Evolutionary conservation across 2,797 vertebrate genomes (phyloP).

Genomic region (Odontamblyopus rebecca): DNA sequence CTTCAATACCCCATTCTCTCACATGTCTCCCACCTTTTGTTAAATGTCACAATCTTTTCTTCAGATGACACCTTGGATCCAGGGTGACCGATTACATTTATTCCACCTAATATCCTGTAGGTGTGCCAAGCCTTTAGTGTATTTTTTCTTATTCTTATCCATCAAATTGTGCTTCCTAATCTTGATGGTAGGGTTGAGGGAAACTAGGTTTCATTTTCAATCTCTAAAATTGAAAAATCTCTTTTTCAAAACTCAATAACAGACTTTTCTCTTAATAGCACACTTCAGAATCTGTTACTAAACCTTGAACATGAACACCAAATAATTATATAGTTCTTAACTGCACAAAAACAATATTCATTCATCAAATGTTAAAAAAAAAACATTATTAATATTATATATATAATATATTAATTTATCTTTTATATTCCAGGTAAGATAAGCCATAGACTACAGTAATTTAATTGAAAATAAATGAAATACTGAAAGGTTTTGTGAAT

Average conservation of each 20-base stretch:
- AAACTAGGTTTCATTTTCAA: not conserved
- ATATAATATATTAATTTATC: too few relatives aligned
- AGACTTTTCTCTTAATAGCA: not conserved
- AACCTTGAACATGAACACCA: too few relatives aligned
- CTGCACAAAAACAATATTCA: too few relatives aligned
- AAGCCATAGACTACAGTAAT: not conserved
- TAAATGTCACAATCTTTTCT: conserved; percentile 5
- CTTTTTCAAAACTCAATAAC: not conserved
- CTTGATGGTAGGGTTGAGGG: not conserved
- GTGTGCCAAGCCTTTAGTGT: not conserved
- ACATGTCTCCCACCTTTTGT: not conserved
- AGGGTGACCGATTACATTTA: conserved; percentile 8
- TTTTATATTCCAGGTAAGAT: not conserved
- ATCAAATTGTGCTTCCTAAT: not conserved
- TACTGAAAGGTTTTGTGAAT: not conserved
- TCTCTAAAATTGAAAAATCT: not conserved
- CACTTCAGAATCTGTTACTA: not conserved
- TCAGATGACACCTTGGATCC: not conserved
- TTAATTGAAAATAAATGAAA: not conserved
- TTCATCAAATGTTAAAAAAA: too few relatives aligned
- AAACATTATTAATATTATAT: too few relatives aligned
- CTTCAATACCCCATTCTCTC: not conserved
- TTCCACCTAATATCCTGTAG: conserved; percentile 3
- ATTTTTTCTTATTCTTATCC: not conserved
- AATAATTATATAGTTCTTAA: too few relatives aligned